phyloP scores from a whole-genome alignment of 1,140 invertebrate genomes.

The Drosophila sp. region DNA sequence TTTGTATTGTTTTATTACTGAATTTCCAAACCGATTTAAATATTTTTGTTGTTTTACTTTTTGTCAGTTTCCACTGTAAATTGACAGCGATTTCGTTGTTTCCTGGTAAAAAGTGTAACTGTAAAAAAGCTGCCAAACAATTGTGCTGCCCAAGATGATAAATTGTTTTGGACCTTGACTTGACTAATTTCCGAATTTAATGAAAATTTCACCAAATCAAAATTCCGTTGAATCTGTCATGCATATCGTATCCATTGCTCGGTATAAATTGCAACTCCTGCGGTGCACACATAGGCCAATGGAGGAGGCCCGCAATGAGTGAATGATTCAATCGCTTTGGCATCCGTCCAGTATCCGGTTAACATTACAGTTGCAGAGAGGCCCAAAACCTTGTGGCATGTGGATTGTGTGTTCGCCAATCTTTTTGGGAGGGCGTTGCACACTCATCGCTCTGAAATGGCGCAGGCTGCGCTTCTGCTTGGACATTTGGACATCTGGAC shows the following conservation, averaged over 20 bases:
- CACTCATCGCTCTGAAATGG: slow-evolving; percentile 76
- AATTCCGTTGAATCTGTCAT: slow-evolving; percentile 74
- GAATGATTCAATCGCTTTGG: slow-evolving; percentile 82
- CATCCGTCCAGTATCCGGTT: slow-evolving; percentile 81
- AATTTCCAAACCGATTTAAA: too few relatives aligned
- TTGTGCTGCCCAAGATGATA: slow-evolving; percentile 64
- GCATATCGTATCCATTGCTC: slow-evolving; percentile 45
- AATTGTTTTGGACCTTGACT: slow-evolving; percentile 54
- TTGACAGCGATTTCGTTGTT: slow-evolving; percentile 32
- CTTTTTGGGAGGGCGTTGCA: slow-evolving; percentile 66
- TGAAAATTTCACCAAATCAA: slow-evolving; percentile 72
- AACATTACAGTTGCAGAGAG: slow-evolving; percentile 63
- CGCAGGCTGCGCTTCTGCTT: slow-evolving; percentile 60
- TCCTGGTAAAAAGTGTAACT: slow-evolving; percentile 67
- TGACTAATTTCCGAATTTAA: slow-evolving; percentile 68
- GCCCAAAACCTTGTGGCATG: not conserved
- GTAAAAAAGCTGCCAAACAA: slow-evolving; percentile 62
- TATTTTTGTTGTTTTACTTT: too few relatives aligned
- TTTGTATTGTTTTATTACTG: too few relatives aligned
- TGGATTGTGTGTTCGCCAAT: slow-evolving; percentile 13
- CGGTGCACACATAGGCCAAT: slow-evolving; percentile 45
- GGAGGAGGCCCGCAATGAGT: slow-evolving; percentile 6
- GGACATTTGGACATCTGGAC: slow-evolving; percentile 20
- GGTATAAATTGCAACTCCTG: slow-evolving; percentile 63
- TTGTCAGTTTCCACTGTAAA: slow-evolving; percentile 18